Evolutionary conservation across 2,113 vertebrate species (phyloP).

Genomic region (Malaclemys terrapin): DNA sequence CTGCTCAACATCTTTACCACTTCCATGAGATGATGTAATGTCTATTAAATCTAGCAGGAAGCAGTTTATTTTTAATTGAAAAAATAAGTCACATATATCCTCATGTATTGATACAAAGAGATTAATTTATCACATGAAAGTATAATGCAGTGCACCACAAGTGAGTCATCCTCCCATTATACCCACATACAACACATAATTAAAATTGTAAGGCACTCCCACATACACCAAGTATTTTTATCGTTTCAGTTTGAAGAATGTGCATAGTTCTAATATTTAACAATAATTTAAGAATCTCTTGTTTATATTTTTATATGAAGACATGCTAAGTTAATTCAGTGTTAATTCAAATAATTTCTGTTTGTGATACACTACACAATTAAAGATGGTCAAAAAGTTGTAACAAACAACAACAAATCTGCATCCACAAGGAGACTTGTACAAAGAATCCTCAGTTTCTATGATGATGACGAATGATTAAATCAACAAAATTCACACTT

Average conservation of each 20-base stretch:
- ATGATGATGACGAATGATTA: not conserved
- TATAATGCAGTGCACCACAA: not conserved
- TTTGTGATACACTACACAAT: not conserved
- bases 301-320: constrained; percentile 1
- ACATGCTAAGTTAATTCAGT: not conserved
- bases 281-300: not conserved
- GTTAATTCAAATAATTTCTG: not conserved
- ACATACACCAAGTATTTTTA: not conserved
- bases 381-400: not conserved
- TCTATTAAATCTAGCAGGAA: not conserved
- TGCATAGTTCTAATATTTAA: not conserved
- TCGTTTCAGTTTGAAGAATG: not conserved
- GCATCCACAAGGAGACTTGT: not conserved
- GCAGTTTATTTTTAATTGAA: not conserved
- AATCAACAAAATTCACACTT: not conserved
- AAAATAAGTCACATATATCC: not conserved
- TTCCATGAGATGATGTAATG: not conserved
- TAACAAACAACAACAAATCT: not conserved
- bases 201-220: not conserved
- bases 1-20: not conserved
- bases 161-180: not conserved
- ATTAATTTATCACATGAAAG: not conserved
- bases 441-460: not conserved
- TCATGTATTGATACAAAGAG: not conserved
- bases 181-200: not conserved